A percentile compares a stretch with the other conserved stretches of the same genome.
Evolutionary conservation across 92 coral and sea anemone genomes (phyloP).

Genomic region (Hydrozoanthus gracilis): DNA sequence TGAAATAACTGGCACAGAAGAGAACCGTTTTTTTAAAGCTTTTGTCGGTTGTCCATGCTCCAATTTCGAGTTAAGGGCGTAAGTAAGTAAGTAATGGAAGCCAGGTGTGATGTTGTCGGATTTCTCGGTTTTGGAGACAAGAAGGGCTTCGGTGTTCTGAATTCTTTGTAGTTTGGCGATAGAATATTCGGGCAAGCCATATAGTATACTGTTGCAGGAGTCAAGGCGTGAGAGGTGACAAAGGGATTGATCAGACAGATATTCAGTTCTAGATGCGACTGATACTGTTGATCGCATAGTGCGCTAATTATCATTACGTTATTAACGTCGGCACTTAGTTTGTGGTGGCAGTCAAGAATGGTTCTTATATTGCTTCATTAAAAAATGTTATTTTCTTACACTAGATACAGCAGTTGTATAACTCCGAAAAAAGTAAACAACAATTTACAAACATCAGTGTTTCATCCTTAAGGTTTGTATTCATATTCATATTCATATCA

Average conservation of each 20-base stretch:
- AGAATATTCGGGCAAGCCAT: constrained; percentile 22
- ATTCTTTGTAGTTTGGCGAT: constrained; percentile 1
- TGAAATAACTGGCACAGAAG: no score
- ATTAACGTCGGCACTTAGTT: constrained; percentile 5
- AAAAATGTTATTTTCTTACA: no score
- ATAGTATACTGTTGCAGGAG: constrained; percentile 8
- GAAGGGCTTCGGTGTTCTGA: constrained; percentile 9
- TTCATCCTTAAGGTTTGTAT: no score
- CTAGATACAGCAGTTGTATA: no score
- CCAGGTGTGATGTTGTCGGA: no score
- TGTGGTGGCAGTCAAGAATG: constrained; percentile 37
- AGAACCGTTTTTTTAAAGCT: no score
- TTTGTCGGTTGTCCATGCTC: no score
- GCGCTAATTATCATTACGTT: constrained; percentile 6
- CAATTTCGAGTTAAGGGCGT: no score
- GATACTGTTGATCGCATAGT: neutral
- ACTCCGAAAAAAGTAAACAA: no score
- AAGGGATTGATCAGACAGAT: constrained; percentile 4
- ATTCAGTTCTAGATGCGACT: neutral
- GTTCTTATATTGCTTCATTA: neutral
- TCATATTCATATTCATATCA: no score
- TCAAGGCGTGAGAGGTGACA: neutral
- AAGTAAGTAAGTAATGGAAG: neutral
- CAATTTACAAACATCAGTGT: no score
- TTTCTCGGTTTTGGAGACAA: neutral